Evolutionary conservation across 2,888 invertebrate species (phyloP).

Genomic region (Strigamia transsilvanica): DNA sequence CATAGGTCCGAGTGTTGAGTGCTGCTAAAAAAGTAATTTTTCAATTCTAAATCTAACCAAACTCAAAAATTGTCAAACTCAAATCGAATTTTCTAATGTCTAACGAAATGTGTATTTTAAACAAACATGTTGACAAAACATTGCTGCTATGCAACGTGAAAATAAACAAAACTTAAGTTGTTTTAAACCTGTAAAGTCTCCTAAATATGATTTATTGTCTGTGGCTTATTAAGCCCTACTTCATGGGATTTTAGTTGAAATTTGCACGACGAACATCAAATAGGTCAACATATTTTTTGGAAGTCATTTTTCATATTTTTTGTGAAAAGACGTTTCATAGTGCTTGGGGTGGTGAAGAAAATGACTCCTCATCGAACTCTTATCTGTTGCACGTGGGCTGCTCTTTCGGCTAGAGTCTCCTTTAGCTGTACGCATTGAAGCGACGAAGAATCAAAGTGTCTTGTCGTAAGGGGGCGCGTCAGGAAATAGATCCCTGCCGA

Average conservation of each 20-base stretch:
- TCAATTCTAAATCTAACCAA: not conserved
- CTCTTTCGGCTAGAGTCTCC: not conserved
- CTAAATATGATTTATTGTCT: not conserved
- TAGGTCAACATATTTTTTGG: too few species aligned
- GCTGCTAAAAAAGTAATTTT: slow-evolving; percentile 6
- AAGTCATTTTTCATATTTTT: slow-evolving; percentile 14
- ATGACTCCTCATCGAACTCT: slow-evolving; percentile 30
- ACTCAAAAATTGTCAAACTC: not conserved
- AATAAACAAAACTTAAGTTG: not conserved
- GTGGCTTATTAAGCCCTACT: not conserved
- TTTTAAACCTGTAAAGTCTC: not conserved
- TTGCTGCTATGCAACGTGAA: not conserved
- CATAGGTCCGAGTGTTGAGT: not conserved
- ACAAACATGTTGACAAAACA: not conserved
- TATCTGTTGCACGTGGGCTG: slow-evolving; percentile 16
- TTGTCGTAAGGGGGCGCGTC: slow-evolving; percentile 22
- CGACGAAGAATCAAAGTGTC: slow-evolving; percentile 43
- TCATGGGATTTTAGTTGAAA: not conserved
- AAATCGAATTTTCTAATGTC: not conserved
- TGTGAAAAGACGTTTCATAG: not conserved
- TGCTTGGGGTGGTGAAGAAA: slow-evolving; percentile 14
- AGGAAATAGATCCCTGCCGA: slow-evolving; percentile 54
- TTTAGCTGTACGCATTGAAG: slow-evolving; percentile 12
- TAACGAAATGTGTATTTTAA: not conserved
- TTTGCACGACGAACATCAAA: not conserved